Base-by-base conservation (phyloP, 2,888 invertebrate species). In the Creontiades dilutus region DNA sequence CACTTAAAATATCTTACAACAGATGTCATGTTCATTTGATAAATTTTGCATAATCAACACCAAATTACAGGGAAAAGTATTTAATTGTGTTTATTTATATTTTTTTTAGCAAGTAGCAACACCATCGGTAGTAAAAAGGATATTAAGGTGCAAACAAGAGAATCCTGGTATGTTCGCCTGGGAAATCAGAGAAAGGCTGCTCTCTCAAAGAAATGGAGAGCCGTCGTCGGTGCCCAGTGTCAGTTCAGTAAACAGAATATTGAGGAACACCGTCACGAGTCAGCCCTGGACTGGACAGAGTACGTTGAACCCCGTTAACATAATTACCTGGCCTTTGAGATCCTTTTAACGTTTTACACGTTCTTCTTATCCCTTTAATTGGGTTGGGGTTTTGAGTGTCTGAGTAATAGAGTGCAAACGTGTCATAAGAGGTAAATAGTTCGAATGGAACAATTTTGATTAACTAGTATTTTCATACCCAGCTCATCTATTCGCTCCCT, bases 161-260 rank as follows among this genome's bases (percentile, higher is more conserved):
- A 98, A 98, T 93, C 98, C 98, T 0, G 97, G 98, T 7, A 97
- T 98, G 96, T 98, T 99, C 93, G 98, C 98, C 13, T 99, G 98
- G 98, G 99, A 99, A 94, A 98, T 99, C 91, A 95, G 98, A 0
- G 97, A 99, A 93, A 96, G 97, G 92, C 94, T 99, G 91, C 95
- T 98, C 89, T 96, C 97, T 80, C 98, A 98, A 92, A 95, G 98
- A 90, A 96, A 98, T 92, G 98, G 98, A 93, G 98, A 98, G 93
- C 97, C 97, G 0, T 96, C 96, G 93, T 96, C 96, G 91, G 97
- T 98, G 92, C 99, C 99, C 0, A 98, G 98, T 12, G 98, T 99
- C 92, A 98, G 98, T 91, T 98, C 98, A 0, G 98, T 99, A 90
- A 99, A 99, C 94, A 95, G 98, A 92, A 98, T 99, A 92, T 94